Base-by-base conservation (phyloP, 2,113 vertebrate species). In the Phaetusa simplex region DNA sequence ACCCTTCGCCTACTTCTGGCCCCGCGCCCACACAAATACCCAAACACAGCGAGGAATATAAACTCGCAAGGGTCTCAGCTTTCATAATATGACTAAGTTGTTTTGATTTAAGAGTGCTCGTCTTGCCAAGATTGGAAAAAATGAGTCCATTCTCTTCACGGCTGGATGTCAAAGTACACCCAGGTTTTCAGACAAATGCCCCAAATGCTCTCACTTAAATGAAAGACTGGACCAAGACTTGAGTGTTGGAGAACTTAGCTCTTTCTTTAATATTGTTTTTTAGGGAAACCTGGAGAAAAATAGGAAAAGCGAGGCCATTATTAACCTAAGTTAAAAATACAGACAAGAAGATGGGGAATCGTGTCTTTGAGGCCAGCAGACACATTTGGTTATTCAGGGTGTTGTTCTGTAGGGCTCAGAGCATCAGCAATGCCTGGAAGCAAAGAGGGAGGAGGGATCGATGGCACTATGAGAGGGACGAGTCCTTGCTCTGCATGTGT, bases 71-170 rank as follows among this genome's bases (percentile, higher is more conserved):
- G 47, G 42, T 82, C 71, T 97, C 88, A 87, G 79, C 79, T 94
- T 97, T 95, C 96, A 93, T 95, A 95, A 95, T 91, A 93, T 87
- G 88, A 94, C 94, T 94, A 89, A 92, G 86, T 97, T 96, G 91
- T 96, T 97, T 97, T 95, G 86, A 96, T 97, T 96, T 93, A 95
- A 86, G 66, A 67, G 29, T 56, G 49, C 55, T 90, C 0, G 7
- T 94, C 88, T 94, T 95, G 95, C 94, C 97, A 97, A 95, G 94
- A 93, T 67, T 89, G 95, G 95, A 97, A 96, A 95, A 95, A 95
- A 96, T 93, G 30, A 95, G 92, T 73, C 79, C 29, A 9, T 97
- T 95, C 82, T 93, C 82, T 84, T 94, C 88, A 71, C 12, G 69
- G 72, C 95, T 96, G 86, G 78, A 84, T 81, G 86, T 97, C 69